Percentiles rank a stretch among this genome's conserved stretches.
These are phyloP conservation scores for Brachyopa scutellaris DNA, from an alignment of 2,888 invertebrate genomes.

Conservation along the genomic window DNA sequence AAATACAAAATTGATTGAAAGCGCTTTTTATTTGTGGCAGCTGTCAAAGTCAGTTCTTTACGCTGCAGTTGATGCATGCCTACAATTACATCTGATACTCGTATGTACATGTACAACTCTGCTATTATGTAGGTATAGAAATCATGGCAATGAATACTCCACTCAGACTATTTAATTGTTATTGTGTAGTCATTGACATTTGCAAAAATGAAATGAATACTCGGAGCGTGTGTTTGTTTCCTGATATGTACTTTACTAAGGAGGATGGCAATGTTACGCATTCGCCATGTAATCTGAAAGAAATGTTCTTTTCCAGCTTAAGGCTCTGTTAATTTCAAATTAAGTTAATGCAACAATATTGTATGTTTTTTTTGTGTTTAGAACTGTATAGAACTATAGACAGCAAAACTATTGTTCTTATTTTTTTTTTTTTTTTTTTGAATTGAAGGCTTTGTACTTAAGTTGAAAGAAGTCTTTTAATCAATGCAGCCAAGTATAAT, in stretches of 20 bases:
- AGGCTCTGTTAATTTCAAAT: neutral
- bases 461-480: too few relatives aligned
- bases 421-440: too few relatives aligned
- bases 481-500: too few relatives aligned
- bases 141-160: conserved; percentile 55
- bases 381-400: too few relatives aligned
- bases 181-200: conserved; percentile 58
- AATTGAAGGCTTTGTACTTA: too few relatives aligned
- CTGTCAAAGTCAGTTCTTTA: conserved; percentile 42
- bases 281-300: conserved; percentile 20
- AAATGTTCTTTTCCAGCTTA: neutral
- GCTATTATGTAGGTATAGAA: conserved; percentile 32
- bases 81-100: conserved; percentile 39
- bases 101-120: conserved; percentile 20
- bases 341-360: too few relatives aligned
- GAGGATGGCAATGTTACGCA: conserved; percentile 21
- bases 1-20: conserved; percentile 28
- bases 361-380: too few relatives aligned
- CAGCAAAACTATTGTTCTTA: too few relatives aligned
- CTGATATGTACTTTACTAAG: conserved; percentile 3
- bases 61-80: conserved; percentile 41
- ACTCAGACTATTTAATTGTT: conserved; percentile 48
- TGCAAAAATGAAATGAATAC: conserved; percentile 18
- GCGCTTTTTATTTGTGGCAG: conserved; percentile 29
- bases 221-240: conserved; percentile 1